phyloP scores from a whole-genome alignment of 2,113 vertebrate species.

The Paralichthys olivaceus region DNA sequence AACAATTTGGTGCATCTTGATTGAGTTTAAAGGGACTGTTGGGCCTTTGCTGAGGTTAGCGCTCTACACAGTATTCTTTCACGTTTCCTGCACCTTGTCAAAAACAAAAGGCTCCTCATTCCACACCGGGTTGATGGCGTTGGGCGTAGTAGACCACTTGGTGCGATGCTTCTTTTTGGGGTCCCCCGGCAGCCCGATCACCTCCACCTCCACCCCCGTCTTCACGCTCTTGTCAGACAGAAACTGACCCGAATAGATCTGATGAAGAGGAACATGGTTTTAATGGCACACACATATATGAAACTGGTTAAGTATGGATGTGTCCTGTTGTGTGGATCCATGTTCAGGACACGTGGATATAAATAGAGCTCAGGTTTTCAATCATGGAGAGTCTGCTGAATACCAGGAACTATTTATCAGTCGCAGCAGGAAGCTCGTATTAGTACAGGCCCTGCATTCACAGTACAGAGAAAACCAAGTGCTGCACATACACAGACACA shows the following conservation, averaged over 20 bases:
- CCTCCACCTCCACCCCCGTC: slow-evolving; percentile 93
- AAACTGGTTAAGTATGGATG: neutral
- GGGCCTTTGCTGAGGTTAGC: no score
- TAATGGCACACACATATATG: neutral
- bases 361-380: slow-evolving; percentile 42
- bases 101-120: slow-evolving; percentile 97
- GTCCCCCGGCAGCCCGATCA: slow-evolving; percentile 93
- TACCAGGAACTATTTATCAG: slow-evolving; percentile 53
- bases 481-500: neutral
- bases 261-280: neutral
- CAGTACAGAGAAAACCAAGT: slow-evolving; percentile 16
- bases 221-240: slow-evolving; percentile 92
- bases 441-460: slow-evolving; percentile 21
- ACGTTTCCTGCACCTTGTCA: slow-evolving; percentile 88
- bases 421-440: slow-evolving; percentile 44
- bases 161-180: slow-evolving; percentile 95
- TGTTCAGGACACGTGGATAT: slow-evolving; percentile 27
- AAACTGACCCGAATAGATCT: slow-evolving; percentile 98
- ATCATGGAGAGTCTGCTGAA: slow-evolving; percentile 37
- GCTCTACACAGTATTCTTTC: no score
- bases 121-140: slow-evolving; percentile 97
- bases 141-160: slow-evolving; percentile 88
- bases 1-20: no score
- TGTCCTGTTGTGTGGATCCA: slow-evolving; percentile 15
- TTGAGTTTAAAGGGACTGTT: no score